Conservation (phyloP, 1,140 invertebrate genomes). For the Acyrthosiphon pisum region DNA sequence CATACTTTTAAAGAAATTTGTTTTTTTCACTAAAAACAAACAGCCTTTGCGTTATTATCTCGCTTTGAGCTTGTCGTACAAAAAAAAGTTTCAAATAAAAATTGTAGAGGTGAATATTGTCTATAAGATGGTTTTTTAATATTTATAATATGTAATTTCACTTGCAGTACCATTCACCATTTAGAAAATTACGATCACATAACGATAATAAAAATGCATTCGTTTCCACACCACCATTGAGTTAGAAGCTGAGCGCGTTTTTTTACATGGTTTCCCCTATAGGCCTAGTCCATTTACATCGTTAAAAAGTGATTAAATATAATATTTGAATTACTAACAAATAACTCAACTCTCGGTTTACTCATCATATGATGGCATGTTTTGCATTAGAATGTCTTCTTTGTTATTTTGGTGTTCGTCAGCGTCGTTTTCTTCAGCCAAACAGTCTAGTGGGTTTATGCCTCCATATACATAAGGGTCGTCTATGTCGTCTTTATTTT, state of each 20-base stretch:
- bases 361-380: not conserved
- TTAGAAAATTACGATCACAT: not conserved
- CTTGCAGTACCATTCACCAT: not conserved
- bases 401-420: not conserved
- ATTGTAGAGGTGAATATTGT: not conserved
- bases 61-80: not conserved
- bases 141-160: not conserved
- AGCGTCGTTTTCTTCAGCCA: not conserved
- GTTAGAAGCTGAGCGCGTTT: slow-evolving; percentile 21
- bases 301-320: too few species aligned
- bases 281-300: too few species aligned
- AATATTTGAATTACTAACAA: too few species aligned
- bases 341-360: not conserved
- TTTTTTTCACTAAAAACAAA: not conserved
- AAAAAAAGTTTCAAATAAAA: too few species aligned
- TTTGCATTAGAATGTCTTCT: not conserved
- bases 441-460: not conserved
- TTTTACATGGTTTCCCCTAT: not conserved
- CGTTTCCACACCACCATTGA: slow-evolving; percentile 44
- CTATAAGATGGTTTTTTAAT: not conserved
- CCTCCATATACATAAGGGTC: not conserved
- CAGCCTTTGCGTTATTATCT: not conserved
- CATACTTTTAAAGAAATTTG: not conserved
- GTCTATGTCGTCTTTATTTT: not conserved
- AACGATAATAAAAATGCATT: slow-evolving; percentile 40